phyloP scores from a whole-genome alignment of 2,113 vertebrate species.

The Gnathonemus longibarbis region DNA sequence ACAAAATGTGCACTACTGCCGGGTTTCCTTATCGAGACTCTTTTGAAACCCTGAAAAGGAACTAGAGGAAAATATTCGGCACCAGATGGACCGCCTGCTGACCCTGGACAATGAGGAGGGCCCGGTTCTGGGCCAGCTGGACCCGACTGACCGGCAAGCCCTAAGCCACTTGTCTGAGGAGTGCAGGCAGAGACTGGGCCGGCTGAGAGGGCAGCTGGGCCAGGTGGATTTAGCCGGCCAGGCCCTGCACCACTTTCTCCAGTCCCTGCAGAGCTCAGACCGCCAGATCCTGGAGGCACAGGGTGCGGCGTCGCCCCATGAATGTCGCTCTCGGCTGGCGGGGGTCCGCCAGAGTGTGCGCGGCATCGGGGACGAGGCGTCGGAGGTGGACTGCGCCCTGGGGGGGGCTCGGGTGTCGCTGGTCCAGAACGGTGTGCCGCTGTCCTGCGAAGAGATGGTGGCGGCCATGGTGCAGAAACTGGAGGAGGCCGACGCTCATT shows the following conservation, averaged over 20 bases:
- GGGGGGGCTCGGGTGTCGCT: constrained; percentile 33
- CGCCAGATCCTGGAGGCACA: constrained; percentile 28
- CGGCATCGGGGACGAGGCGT: constrained; percentile 46
- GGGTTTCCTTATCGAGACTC: neutral
- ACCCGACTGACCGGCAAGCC: constrained; percentile 45
- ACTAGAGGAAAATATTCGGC: constrained; percentile 31
- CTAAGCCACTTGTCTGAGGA: constrained; percentile 41
- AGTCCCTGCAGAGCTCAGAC: constrained; percentile 48
- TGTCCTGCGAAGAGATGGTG: constrained; percentile 55
- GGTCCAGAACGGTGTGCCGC: constrained; percentile 36
- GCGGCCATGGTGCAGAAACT: constrained; percentile 40
- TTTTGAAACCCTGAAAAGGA: constrained; percentile 30
- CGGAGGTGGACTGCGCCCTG: constrained; percentile 50
- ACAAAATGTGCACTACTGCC: neutral
- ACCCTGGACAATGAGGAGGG: constrained; percentile 40
- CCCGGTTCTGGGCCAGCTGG: constrained; percentile 33
- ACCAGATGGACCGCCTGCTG: constrained; percentile 54
- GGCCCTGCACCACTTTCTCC: constrained; percentile 63
- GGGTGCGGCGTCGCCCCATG: neutral
- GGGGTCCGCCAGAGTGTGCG: constrained; percentile 34
- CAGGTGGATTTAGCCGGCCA: constrained; percentile 43
- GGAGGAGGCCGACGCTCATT: constrained; percentile 29
- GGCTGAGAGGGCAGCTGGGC: constrained; percentile 49
- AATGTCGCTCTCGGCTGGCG: constrained; percentile 19
- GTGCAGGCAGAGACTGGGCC: constrained; percentile 55